Evolutionary conservation across 2,888 invertebrate species (phyloP), one percentile per base, ranked within the genome.

Genomic region (Drosophila mulleri): DNA sequence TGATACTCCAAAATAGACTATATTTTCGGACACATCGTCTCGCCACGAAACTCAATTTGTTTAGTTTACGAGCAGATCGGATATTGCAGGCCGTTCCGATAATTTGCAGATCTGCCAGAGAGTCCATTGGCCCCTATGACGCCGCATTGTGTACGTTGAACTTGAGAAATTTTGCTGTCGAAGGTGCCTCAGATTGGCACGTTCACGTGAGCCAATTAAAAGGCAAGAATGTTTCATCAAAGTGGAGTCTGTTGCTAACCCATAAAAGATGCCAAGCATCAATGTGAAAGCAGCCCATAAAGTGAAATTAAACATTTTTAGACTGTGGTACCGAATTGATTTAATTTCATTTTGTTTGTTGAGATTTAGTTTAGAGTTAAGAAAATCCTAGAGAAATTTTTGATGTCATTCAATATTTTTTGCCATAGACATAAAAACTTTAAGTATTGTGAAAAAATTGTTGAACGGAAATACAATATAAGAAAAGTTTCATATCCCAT

Each of bases 81-180:
- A 64, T 66, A 82, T 62, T 73, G 53, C 50, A 12, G 65, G 66
- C 65, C 62, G 61, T 69, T 63, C 48, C 53, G 63, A 79, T 72
- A 61, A 61, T 67, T 65, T 60, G 69, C 82, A 65, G 72, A n/a
- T 59, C 69, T 39, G 26, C 37, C 32, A 59, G 41, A 64, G 44
- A 65, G 83, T 68, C 66, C 78, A 64, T 65, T 80, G 66, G 37
- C 80, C 80, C 52, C 64, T 2, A 8, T 18, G n/a, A 8, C 23
- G n/a, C 5, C n/a, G 39, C 35, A 32, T 37, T 35, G 16, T 67
- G 76, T 82, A 48, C 82, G 67, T 68, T 83, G 86, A 83, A 85
- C 83, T 83, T 80, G 65, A 29, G 50, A 63, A 29, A 58, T 64
- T 42, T 18, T 53, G 39, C 26, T 8, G 52, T 26, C 52, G 48